These are phyloP conservation scores for Intellagama lesueurii DNA, from an alignment of 2,797 vertebrate species.

Conservation along the genomic window DNA sequence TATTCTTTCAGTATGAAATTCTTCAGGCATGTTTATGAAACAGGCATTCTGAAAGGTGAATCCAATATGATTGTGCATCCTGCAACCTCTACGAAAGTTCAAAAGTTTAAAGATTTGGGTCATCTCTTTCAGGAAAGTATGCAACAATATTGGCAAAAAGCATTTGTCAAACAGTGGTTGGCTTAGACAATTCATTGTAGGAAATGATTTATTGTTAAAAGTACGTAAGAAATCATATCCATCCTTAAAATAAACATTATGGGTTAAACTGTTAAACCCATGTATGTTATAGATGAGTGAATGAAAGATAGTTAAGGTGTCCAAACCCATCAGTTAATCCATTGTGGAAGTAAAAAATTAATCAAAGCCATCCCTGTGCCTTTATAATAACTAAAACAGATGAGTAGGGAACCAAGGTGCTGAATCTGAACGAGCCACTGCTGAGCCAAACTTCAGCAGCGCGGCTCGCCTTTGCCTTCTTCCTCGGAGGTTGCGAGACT, in stretches of 20 bases:
- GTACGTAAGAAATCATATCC: neutral
- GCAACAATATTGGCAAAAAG: neutral
- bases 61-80: conserved; percentile 11
- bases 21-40: neutral
- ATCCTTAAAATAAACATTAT: neutral
- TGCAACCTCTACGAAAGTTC: conserved; percentile 19
- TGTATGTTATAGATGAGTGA: neutral
- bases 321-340: neutral
- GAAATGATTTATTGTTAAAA: neutral
- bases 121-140: neutral
- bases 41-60: neutral
- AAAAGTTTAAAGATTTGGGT: neutral
- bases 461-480: no score
- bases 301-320: neutral
- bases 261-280: neutral
- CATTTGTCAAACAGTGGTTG: conserved; percentile 31
- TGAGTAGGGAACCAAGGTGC: neutral
- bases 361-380: neutral
- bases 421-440: neutral
- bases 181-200: neutral
- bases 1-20: neutral
- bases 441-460: no score
- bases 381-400: neutral
- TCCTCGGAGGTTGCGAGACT: no score
- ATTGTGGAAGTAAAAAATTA: neutral